phyloP scores from a whole-genome alignment of 2,113 vertebrate genomes.

The Ginglymostoma cirratum region DNA sequence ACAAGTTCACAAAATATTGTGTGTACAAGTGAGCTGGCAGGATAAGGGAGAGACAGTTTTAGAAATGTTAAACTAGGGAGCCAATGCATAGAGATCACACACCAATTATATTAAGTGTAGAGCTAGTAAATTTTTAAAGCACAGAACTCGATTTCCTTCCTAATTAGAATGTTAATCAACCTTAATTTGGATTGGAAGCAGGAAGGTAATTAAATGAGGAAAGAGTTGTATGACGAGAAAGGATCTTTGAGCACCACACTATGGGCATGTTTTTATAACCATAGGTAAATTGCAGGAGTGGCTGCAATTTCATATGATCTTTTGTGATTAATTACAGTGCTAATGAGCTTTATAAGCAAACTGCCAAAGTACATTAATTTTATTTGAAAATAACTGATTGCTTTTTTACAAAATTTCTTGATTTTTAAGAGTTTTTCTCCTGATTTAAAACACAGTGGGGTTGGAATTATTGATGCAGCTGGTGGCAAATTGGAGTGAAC shows the following conservation, averaged over 20 bases:
- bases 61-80: neutral
- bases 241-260: too few species aligned
- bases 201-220: too few species aligned
- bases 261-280: too few species aligned
- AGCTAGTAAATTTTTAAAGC: neutral
- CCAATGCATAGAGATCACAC: neutral
- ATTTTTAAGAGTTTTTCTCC: too few species aligned
- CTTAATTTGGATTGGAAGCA: too few species aligned
- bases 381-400: neutral
- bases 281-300: too few species aligned
- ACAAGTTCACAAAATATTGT: neutral
- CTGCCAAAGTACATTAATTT: neutral
- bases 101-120: neutral
- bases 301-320: too few species aligned
- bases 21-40: neutral
- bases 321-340: neutral
- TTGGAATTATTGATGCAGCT: too few species aligned
- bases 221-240: too few species aligned
- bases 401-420: too few species aligned
- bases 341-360: neutral
- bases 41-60: neutral
- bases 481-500: too few species aligned
- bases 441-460: too few species aligned
- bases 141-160: neutral
- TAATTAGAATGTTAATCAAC: neutral